Conservation (phyloP, 2,888 invertebrate species). For the Rotaria sp. region DNA sequence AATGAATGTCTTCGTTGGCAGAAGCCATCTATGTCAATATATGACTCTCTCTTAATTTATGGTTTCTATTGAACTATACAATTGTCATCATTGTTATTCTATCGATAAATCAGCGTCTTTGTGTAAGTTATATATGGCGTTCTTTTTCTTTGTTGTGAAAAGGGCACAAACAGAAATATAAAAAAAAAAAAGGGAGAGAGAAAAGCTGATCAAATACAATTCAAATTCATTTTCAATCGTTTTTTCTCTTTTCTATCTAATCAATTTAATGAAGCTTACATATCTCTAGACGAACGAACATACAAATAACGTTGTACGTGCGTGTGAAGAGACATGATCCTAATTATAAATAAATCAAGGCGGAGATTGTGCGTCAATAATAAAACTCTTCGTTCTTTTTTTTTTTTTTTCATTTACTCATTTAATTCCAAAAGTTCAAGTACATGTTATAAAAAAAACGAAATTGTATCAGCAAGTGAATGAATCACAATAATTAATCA, state of each 20-base stretch:
- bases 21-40: neutral
- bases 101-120: neutral
- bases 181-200: neutral
- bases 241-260: neutral
- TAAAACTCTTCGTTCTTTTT: neutral
- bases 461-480: neutral
- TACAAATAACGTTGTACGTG: neutral
- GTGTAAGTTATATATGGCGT: neutral
- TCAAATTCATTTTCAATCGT: neutral
- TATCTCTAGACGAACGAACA: neutral
- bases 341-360: neutral
- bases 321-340: neutral
- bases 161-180: neutral
- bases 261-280: neutral
- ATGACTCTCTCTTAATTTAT: neutral
- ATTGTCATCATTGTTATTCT: neutral
- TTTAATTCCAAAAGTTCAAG: neutral
- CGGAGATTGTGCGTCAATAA: too few relatives aligned
- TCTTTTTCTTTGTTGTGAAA: neutral
- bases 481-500: neutral
- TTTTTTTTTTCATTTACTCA: too few relatives aligned
- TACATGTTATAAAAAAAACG: neutral
- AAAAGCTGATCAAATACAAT: neutral
- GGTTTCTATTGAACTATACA: neutral
- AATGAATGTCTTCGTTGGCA: neutral